These are phyloP conservation scores for Squalus acanthias DNA, from an alignment of 2,797 vertebrate species.

Conservation along the genomic window DNA sequence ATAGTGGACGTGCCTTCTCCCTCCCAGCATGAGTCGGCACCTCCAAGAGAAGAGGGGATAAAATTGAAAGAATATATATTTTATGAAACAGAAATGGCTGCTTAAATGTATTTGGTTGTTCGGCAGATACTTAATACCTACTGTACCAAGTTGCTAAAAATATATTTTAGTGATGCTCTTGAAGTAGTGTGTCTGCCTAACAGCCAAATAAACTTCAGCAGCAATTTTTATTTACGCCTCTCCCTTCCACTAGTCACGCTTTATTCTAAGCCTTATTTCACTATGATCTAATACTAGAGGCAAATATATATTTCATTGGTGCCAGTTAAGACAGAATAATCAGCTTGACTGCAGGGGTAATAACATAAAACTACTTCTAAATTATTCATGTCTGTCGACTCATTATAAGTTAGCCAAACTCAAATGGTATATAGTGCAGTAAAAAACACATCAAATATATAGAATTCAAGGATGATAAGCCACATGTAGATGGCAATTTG, in stretches of 20 bases:
- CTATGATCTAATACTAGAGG: neutral
- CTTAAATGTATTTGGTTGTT: neutral
- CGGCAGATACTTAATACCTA: neutral
- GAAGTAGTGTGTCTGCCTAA: neutral
- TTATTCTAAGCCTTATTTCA: neutral
- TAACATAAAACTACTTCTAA: neutral
- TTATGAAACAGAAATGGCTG: neutral
- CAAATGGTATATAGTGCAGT: neutral
- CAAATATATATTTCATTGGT: constrained; percentile 4
- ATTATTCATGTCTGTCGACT: neutral
- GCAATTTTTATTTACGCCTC: neutral
- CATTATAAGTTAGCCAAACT: neutral
- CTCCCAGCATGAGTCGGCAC: neutral
- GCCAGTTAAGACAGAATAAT: neutral
- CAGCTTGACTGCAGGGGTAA: neutral
- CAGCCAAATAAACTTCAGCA: neutral
- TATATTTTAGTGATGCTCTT: neutral
- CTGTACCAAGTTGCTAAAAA: neutral
- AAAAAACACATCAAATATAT: neutral
- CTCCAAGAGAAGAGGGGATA: neutral
- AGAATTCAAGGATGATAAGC: neutral
- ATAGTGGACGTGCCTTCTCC: neutral
- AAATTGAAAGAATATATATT: neutral
- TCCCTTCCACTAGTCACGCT: neutral
- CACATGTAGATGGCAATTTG: neutral